Conservation (phyloP, 1,140 invertebrate species). For the Philotrypesis tridentata region DNA sequence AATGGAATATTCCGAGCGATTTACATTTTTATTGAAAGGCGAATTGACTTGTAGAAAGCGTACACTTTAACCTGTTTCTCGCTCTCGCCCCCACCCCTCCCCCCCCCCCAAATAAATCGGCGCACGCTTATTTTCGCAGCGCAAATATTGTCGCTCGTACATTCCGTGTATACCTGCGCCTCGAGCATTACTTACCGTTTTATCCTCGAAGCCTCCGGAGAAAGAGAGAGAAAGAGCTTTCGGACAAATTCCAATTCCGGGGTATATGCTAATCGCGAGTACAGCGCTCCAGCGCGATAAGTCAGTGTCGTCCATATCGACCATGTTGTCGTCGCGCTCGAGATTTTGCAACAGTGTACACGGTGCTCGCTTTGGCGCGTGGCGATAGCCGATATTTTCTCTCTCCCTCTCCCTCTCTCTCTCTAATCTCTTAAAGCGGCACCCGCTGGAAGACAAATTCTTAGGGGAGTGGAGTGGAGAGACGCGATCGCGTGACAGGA, state of each 20-base stretch:
- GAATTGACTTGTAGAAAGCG: not conserved
- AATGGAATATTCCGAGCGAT: not conserved
- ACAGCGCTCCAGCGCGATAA: not conserved
- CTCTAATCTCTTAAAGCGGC: not conserved
- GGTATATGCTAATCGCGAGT: no score
- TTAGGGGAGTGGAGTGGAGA: not conserved
- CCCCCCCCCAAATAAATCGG: not conserved
- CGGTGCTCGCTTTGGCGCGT: not conserved
- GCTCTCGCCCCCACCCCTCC: no score
- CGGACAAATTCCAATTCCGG: no score
- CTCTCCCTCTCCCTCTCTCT: no score
- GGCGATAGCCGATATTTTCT: slow-evolving; percentile 1
- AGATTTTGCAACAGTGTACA: not conserved
- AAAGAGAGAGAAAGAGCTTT: not conserved
- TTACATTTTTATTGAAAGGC: slow-evolving; percentile 24
- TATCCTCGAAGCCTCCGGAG: not conserved
- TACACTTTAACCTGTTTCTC: no score
- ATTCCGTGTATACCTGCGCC: no score
- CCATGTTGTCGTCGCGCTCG: not conserved
- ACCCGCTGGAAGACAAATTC: slow-evolving; percentile 21
- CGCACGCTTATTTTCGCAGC: no score
- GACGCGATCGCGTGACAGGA: slow-evolving; percentile 9
- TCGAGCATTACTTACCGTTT: no score
- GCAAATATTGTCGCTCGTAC: not conserved
- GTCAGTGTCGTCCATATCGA: not conserved